These are phyloP conservation scores for Geodia barretti DNA, from an alignment of 37 sponge, comb jelly and placozoan species.

Conservation along the genomic window DNA sequence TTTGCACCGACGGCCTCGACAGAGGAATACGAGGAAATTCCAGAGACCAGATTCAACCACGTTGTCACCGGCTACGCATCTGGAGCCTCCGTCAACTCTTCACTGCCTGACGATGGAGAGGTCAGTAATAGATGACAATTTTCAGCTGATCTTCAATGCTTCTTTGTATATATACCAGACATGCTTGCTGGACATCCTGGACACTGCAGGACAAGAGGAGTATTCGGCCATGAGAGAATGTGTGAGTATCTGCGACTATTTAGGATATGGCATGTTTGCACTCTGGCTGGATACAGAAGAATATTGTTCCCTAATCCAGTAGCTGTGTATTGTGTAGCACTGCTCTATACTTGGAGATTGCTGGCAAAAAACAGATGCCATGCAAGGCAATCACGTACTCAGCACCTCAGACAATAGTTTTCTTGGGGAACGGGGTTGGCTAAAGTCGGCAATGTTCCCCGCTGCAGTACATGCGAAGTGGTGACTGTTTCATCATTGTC, in stretches of 20 bases:
- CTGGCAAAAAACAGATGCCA: too few species aligned
- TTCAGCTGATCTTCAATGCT: neutral
- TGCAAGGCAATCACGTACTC: too few species aligned
- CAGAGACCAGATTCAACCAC: conserved; percentile 64
- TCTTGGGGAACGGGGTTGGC: too few species aligned
- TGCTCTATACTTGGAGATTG: too few species aligned
- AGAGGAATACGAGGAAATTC: conserved; percentile 69
- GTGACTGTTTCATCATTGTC: conserved; percentile 87
- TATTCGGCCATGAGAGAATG: conserved; percentile 94
- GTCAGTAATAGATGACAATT: conserved; percentile 26
- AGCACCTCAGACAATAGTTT: too few species aligned
- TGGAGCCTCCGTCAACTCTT: neutral
- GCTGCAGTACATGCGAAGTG: conserved; percentile 77
- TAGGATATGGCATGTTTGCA: neutral
- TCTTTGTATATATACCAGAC: conserved; percentile 50
- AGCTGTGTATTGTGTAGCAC: too few species aligned
- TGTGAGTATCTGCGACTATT: conserved; percentile 31
- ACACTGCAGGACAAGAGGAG: conserved; percentile 99
- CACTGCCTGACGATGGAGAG: conserved; percentile 78
- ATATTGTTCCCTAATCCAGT: too few species aligned
- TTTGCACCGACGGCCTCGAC: conserved; percentile 38
- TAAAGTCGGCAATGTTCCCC: too few species aligned
- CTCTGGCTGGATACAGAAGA: too few species aligned
- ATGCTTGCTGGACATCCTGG: conserved; percentile 95
- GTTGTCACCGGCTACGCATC: conserved; percentile 35